Evolutionary conservation across 2,797 vertebrate species (phyloP).

Genomic region (Acanthurus lineatus): DNA sequence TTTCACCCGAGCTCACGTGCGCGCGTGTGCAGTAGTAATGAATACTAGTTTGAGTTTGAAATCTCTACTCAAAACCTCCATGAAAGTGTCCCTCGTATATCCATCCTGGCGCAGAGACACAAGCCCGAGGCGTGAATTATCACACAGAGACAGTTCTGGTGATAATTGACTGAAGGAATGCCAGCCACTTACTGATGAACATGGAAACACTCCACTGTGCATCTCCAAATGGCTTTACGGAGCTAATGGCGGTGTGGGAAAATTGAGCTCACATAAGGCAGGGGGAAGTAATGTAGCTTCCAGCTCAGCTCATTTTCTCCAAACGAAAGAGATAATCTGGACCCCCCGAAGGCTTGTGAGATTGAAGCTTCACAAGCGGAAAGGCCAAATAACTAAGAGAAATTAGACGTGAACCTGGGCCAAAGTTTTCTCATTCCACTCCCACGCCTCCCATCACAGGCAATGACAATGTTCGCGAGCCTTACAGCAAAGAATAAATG

Average conservation of each 20-base stretch:
- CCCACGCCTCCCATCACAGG: constrained; percentile 44
- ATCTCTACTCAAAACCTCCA: constrained; percentile 49
- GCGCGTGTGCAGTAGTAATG: constrained; percentile 35
- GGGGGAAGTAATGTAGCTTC: constrained; percentile 79
- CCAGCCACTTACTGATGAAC: constrained; percentile 79
- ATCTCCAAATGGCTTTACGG: constrained; percentile 78
- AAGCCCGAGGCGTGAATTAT: constrained; percentile 67
- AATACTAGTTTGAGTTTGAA: constrained; percentile 41
- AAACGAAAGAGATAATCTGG: constrained; percentile 81
- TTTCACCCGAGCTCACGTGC: constrained; percentile 22
- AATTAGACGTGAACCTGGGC: constrained; percentile 75
- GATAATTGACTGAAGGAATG: constrained; percentile 81
- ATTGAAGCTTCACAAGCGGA: constrained; percentile 74
- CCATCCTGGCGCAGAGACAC: constrained; percentile 48
- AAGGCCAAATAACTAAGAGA: constrained; percentile 79
- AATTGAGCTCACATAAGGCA: constrained; percentile 76
- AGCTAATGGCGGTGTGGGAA: constrained; percentile 73
- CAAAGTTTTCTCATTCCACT: constrained; percentile 71
- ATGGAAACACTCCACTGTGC: constrained; percentile 76
- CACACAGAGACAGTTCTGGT: constrained; percentile 71
- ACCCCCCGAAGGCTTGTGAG: constrained; percentile 76
- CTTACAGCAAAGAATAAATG: constrained; percentile 31
- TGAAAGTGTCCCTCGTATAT: constrained; percentile 59
- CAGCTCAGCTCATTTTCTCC: constrained; percentile 81
- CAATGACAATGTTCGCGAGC: constrained; percentile 5